These are phyloP conservation scores for Merops nubicus DNA, from an alignment of 2,113 vertebrate genomes.

Conservation along the genomic window DNA sequence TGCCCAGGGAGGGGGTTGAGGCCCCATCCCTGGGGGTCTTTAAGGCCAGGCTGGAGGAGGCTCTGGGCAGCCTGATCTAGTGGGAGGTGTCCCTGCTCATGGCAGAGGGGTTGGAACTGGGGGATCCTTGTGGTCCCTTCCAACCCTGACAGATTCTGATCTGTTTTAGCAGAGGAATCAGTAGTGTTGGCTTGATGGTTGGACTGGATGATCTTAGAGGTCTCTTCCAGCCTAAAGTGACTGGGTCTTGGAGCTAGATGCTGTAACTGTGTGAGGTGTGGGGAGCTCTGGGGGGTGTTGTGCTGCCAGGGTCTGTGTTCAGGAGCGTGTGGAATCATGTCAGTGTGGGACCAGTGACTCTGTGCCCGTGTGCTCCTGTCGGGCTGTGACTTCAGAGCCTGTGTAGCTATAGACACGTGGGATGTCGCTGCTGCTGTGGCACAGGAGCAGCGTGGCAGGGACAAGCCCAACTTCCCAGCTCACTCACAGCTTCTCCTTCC, in stretches of 20 bases:
- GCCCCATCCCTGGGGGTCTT: too few species aligned
- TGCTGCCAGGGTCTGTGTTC: neutral
- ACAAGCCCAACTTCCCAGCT: neutral
- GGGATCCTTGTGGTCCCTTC: too few species aligned
- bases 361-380: neutral
- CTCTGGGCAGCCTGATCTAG: too few species aligned
- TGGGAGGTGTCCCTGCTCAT: too few species aligned
- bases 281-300: neutral
- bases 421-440: neutral
- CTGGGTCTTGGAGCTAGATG: rapidly evolving
- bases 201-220: too few species aligned
- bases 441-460: neutral
- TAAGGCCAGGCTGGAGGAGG: too few species aligned
- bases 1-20: too few species aligned
- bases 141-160: too few species aligned
- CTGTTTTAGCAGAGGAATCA: too few species aligned
- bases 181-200: too few species aligned
- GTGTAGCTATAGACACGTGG: neutral
- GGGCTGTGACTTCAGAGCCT: neutral
- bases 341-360: neutral
- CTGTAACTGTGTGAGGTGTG: rapidly evolving
- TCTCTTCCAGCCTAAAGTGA: too few species aligned
- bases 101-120: too few species aligned
- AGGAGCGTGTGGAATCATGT: neutral
- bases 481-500: neutral